Evolutionary conservation across 1,140 invertebrate species (phyloP).

Genomic region (Phymastichus coffea): DNA sequence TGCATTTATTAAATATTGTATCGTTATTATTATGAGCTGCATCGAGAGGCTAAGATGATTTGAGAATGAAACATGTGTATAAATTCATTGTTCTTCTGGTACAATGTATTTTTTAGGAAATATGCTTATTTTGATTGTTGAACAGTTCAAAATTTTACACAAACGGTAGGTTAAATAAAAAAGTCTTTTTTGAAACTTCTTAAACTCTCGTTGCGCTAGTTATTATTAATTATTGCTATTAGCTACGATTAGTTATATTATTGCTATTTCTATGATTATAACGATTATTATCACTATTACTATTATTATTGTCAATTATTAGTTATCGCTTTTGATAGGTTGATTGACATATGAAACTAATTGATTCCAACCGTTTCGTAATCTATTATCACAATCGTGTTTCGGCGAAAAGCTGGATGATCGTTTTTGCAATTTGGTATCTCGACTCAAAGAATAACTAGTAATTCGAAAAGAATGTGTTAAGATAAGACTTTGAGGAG

Average conservation of each 20-base stretch:
- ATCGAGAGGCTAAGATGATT: slow-evolving; percentile 23
- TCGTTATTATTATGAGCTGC: slow-evolving; percentile 32
- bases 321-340: slow-evolving; percentile 47
- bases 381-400: slow-evolving; percentile 31
- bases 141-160: too few species aligned
- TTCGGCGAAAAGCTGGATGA: slow-evolving; percentile 37
- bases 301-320: slow-evolving; percentile 40
- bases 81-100: slow-evolving; percentile 4
- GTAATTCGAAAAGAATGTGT: not conserved
- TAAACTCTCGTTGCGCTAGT: slow-evolving; percentile 33
- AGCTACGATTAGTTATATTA: slow-evolving; percentile 44
- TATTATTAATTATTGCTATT: slow-evolving; percentile 45
- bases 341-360: slow-evolving; percentile 17
- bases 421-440: slow-evolving; percentile 33
- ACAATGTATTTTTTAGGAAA: slow-evolving; percentile 11
- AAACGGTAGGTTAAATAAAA: not conserved
- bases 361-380: slow-evolving; percentile 15
- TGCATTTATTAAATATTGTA: slow-evolving; percentile 54
- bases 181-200: slow-evolving; percentile 17
- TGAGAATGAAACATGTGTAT: not conserved
- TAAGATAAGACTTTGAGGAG: not conserved
- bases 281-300: slow-evolving; percentile 38
- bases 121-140: slow-evolving; percentile 9
- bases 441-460: slow-evolving; percentile 1
- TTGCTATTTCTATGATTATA: slow-evolving; percentile 39